A percentile compares a stretch with the other conserved stretches of the same genome.
phyloP scores from a whole-genome alignment of 2,113 vertebrate genomes.

The Protobothrops flavoviridis region DNA sequence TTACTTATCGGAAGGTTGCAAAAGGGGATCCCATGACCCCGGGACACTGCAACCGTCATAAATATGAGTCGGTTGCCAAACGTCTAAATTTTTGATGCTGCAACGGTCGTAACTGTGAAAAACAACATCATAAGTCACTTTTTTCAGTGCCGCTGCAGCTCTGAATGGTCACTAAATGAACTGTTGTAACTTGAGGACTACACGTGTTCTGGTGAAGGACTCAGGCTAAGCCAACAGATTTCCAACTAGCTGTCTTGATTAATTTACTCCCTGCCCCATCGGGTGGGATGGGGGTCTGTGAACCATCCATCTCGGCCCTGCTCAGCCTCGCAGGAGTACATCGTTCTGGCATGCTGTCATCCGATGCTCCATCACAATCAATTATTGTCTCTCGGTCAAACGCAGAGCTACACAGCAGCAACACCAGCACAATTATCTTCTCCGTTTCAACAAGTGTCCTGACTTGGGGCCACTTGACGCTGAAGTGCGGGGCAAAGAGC shows the following conservation, averaged over 20 bases:
- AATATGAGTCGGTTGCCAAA: too few species aligned
- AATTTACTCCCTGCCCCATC: conserved; percentile 14
- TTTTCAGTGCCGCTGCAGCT: too few species aligned
- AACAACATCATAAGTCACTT: too few species aligned
- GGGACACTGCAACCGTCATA: too few species aligned
- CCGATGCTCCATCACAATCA: neutral
- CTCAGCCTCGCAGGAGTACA: neutral
- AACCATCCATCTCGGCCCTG: conserved; percentile 42
- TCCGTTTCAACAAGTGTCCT: conserved; percentile 8
- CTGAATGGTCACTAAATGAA: too few species aligned
- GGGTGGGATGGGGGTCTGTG: conserved; percentile 3
- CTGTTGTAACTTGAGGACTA: too few species aligned
- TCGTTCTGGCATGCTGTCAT: neutral
- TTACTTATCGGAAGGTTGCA: too few species aligned
- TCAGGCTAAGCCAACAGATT: neutral
- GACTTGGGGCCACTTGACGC: neutral
- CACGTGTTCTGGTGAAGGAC: neutral
- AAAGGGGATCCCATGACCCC: too few species aligned
- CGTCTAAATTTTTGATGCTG: too few species aligned
- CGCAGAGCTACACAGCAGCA: rapidly evolving
- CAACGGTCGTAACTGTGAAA: too few species aligned
- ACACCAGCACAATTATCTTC: rapidly evolving
- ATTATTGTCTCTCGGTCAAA: neutral
- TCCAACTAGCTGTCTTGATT: conserved; percentile 33
- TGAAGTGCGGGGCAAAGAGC: conserved; percentile 37